Evolutionary conservation across 1,140 invertebrate genomes (phyloP).

Genomic region (Hypothenemus hampei): DNA sequence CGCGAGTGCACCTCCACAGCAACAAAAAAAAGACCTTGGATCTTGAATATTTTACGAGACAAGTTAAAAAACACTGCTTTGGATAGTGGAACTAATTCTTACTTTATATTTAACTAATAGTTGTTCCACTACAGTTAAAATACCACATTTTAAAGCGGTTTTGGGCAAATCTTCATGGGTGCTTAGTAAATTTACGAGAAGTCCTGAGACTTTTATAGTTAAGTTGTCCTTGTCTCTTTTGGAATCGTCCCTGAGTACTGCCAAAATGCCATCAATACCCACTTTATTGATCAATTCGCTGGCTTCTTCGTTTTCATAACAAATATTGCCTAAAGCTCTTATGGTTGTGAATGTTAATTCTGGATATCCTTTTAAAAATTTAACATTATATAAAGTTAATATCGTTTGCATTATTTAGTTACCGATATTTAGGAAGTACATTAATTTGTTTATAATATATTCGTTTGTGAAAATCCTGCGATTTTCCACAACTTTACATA

Average conservation of each 20-base stretch:
- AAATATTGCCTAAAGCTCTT: slow-evolving; percentile 81
- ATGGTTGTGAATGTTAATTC: slow-evolving; percentile 65
- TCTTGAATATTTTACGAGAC: slow-evolving; percentile 21
- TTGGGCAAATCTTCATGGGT: slow-evolving; percentile 64
- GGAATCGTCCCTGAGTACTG: slow-evolving; percentile 45
- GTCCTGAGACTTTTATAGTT: slow-evolving; percentile 49
- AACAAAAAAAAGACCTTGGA: slow-evolving; percentile 22
- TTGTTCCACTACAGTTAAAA: slow-evolving; percentile 56
- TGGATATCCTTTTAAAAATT: slow-evolving; percentile 33
- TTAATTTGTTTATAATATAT: slow-evolving; percentile 54
- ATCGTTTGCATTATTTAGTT: no score
- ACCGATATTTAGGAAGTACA: slow-evolving; percentile 52
- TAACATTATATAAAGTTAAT: background rate
- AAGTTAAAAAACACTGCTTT: background rate
- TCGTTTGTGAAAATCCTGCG: slow-evolving; percentile 59
- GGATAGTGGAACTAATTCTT: background rate
- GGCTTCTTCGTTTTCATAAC: slow-evolving; percentile 76
- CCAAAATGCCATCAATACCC: slow-evolving; percentile 54
- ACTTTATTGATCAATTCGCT: slow-evolving; percentile 56
- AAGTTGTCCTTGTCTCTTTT: slow-evolving; percentile 27
- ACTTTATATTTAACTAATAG: slow-evolving; percentile 44
- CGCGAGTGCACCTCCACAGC: no score
- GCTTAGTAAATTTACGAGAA: slow-evolving; percentile 75
- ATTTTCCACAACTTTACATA: slow-evolving; percentile 63
- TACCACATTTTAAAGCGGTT: slow-evolving; percentile 59